These are phyloP conservation scores for Cephalophus harveyi DNA, from an alignment of 2,113 vertebrate genomes.

Conservation along the genomic window DNA sequence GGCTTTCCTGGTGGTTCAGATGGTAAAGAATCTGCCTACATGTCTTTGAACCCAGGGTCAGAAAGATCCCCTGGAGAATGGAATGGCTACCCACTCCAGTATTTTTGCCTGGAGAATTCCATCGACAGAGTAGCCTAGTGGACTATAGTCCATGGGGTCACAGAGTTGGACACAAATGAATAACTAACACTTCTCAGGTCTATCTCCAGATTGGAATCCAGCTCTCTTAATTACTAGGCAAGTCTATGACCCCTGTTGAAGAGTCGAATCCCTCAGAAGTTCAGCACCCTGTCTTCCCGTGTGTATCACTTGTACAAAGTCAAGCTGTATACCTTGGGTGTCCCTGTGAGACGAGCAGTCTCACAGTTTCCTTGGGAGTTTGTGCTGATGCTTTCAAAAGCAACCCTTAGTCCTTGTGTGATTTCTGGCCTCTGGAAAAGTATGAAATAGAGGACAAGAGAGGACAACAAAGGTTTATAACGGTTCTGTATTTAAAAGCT, in stretches of 20 bases:
- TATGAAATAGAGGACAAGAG: neutral
- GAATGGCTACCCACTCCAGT: neutral
- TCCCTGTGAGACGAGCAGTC: neutral
- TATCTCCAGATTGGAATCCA: neutral
- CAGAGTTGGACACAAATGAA: neutral
- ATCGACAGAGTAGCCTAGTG: neutral
- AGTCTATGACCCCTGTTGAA: neutral
- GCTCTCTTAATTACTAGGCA: neutral
- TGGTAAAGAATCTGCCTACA: neutral
- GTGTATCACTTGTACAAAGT: neutral
- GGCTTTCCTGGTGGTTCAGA: neutral
- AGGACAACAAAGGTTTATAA: neutral
- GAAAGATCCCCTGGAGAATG: neutral
- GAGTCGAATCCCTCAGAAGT: neutral
- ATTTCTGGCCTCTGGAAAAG: neutral
- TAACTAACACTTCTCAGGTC: neutral
- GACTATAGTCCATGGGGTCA: neutral
- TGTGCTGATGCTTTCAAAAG: neutral
- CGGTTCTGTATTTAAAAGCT: neutral
- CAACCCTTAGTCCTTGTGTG: neutral
- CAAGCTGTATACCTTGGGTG: neutral
- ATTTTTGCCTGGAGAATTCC: neutral
- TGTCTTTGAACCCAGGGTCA: neutral
- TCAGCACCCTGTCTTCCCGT: neutral
- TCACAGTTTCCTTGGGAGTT: neutral